Conservation (phyloP, 2,113 vertebrate genomes). For the Centropristis striata region DNA sequence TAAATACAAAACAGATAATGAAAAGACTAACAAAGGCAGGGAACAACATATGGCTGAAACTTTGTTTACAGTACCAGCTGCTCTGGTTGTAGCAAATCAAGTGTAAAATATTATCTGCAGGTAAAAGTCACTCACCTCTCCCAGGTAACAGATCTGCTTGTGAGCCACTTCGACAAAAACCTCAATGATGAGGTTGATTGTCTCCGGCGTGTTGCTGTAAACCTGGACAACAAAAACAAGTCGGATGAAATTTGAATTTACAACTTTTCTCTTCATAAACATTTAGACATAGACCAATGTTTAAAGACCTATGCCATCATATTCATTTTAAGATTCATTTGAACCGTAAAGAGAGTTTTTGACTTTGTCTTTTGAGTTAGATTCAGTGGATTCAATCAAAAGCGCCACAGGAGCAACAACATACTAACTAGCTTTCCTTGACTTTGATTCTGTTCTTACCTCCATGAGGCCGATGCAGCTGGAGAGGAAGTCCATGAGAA, state of each 20-base stretch:
- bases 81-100: not conserved
- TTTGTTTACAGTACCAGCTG: not conserved
- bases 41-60: too few relatives aligned
- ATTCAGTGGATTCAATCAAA: not conserved
- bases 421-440: not conserved
- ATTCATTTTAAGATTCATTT: not conserved
- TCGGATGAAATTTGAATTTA: not conserved
- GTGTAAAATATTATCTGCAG: not conserved
- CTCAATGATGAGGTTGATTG: conserved; percentile 99
- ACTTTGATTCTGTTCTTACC: conserved; percentile 47
- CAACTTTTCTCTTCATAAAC: not conserved
- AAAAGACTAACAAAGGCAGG: too few relatives aligned
- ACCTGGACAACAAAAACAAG: conserved; percentile 75
- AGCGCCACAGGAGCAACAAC: not conserved
- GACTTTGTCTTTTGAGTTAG: not conserved
- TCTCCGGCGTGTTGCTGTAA: conserved; percentile 98
- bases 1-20: too few relatives aligned
- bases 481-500: conserved; percentile 98
- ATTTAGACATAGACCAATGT: not conserved
- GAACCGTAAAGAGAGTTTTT: not conserved
- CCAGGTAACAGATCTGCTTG: conserved; percentile 99
- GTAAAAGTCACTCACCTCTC: conserved; percentile 89
- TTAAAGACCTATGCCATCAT: not conserved
- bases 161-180: conserved; percentile 99
- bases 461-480: conserved; percentile 99